Evolutionary conservation across 2,888 invertebrate genomes (phyloP).

Genomic region (Hyles lineata): DNA sequence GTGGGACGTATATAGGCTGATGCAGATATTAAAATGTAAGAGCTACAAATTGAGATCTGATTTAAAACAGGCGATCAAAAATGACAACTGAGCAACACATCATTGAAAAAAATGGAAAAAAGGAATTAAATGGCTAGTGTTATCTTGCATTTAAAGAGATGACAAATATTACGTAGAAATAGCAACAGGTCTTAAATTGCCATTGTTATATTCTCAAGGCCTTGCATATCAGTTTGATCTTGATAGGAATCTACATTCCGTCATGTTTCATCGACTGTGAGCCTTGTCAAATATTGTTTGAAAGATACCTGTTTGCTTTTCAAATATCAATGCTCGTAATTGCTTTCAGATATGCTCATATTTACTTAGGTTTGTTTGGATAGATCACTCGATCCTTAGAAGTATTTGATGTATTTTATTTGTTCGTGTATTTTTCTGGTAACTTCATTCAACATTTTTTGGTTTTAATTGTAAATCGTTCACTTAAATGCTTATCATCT

Average conservation of each 20-base stretch:
- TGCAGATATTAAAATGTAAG: too few species aligned
- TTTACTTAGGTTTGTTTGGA: slow-evolving; percentile 22
- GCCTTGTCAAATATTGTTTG: slow-evolving; percentile 19
- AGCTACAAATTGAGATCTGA: too few species aligned
- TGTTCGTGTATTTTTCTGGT: background rate
- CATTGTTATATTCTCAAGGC: background rate
- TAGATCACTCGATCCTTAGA: slow-evolving; percentile 3
- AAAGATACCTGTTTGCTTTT: slow-evolving; percentile 11
- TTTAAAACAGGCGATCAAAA: too few species aligned
- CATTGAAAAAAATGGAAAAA: too few species aligned
- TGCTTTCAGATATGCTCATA: slow-evolving; percentile 4
- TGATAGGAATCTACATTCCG: slow-evolving; percentile 10
- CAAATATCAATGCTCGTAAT: background rate
- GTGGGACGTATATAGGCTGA: too few species aligned
- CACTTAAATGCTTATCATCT: background rate
- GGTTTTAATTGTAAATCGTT: background rate
- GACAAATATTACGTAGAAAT: background rate
- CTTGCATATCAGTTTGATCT: background rate
- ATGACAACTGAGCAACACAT: too few species aligned
- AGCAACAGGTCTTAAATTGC: background rate
- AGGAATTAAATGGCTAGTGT: too few species aligned
- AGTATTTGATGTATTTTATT: background rate
- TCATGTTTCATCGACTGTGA: slow-evolving; percentile 1
- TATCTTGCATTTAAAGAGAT: too few species aligned
- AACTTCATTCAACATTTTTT: background rate